Evolutionary conservation across 1,140 invertebrate species (phyloP).

Genomic region (Scaptodrosophila lebanonensis): DNA sequence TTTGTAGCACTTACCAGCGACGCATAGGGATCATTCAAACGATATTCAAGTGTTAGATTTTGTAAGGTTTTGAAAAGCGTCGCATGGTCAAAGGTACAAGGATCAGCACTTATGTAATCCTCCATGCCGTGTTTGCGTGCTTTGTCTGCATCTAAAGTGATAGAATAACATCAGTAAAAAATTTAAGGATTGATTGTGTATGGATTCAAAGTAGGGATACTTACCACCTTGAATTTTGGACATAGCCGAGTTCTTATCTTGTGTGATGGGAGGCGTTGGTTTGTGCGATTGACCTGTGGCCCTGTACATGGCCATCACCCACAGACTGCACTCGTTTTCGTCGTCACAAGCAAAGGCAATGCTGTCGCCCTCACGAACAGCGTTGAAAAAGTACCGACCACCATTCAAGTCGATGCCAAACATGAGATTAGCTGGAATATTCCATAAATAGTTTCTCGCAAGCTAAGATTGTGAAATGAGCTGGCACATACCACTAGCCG

Average conservation of each 20-base stretch:
- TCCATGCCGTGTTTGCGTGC: conserved; percentile 99
- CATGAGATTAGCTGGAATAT: conserved; percentile 88
- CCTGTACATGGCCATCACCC: conserved; percentile 99
- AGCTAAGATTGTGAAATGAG: conserved; percentile 45
- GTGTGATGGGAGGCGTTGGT: conserved; percentile 94
- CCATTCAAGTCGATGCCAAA: conserved; percentile 93
- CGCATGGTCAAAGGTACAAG: conserved; percentile 97
- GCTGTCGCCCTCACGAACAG: conserved; percentile 98
- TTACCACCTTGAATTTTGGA: conserved; percentile 89
- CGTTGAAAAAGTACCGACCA: conserved; percentile 97
- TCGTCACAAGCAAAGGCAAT: conserved; percentile 98
- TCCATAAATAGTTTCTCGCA: conserved; percentile 8
- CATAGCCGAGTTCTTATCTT: conserved; percentile 91
- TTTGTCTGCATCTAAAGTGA: conserved; percentile 90
- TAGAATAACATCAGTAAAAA: conserved; percentile 30
- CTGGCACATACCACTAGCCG: conserved; percentile 84
- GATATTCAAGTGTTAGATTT: conserved; percentile 94
- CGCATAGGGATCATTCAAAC: conserved; percentile 97
- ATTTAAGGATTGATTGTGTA: not conserved
- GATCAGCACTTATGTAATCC: conserved; percentile 98
- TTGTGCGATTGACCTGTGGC: conserved; percentile 99
- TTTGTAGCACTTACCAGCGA: conserved; percentile 85
- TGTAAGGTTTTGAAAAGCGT: conserved; percentile 94
- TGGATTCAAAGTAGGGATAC: not conserved
- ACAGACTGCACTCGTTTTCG: conserved; percentile 98